Conservation (phyloP, 2,113 vertebrate species). For the Sinocyclocheilus grahami region DNA sequence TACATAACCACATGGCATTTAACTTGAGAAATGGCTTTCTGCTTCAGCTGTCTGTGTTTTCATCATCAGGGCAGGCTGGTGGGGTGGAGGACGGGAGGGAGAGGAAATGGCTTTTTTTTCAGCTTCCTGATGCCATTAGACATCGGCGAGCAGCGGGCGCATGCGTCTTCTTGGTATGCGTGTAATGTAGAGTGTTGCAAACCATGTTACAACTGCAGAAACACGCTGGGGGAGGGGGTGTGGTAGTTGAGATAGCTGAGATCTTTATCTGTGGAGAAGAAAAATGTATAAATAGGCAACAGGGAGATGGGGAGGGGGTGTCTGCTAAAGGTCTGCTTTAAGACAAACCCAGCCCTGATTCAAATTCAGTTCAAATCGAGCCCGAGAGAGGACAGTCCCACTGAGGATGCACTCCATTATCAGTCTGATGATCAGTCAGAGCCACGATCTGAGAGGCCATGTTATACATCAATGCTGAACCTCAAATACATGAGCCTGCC, state of each 20-base stretch:
- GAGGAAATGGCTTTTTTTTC: conserved; percentile 83
- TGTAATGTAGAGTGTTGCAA: conserved; percentile 60
- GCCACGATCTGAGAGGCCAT: conserved; percentile 33
- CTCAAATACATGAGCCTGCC: conserved; percentile 10
- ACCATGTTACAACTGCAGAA: conserved; percentile 81
- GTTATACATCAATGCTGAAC: conserved; percentile 45
- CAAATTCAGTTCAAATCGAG: conserved; percentile 40
- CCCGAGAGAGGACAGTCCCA: conserved; percentile 30
- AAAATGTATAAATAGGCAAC: conserved; percentile 82
- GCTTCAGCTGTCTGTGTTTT: conserved; percentile 94
- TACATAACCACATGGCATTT: conserved; percentile 98
- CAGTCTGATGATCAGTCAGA: conserved; percentile 34
- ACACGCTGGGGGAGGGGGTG: conserved; percentile 84
- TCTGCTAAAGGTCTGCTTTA: conserved; percentile 35
- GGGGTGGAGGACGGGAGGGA: conserved; percentile 42
- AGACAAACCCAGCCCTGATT: conserved; percentile 44
- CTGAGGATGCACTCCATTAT: conserved; percentile 31
- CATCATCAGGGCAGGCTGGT: conserved; percentile 86
- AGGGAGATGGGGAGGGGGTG: conserved; percentile 58
- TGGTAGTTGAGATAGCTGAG: conserved; percentile 81
- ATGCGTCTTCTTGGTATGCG: conserved; percentile 82
- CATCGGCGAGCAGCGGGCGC: conserved; percentile 73
- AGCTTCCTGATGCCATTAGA: conserved; percentile 91
- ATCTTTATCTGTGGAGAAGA: conserved; percentile 84
- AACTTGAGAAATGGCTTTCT: conserved; percentile 98